Conservation (phyloP, 2,797 vertebrate genomes). For the Thamnophis elegans region DNA sequence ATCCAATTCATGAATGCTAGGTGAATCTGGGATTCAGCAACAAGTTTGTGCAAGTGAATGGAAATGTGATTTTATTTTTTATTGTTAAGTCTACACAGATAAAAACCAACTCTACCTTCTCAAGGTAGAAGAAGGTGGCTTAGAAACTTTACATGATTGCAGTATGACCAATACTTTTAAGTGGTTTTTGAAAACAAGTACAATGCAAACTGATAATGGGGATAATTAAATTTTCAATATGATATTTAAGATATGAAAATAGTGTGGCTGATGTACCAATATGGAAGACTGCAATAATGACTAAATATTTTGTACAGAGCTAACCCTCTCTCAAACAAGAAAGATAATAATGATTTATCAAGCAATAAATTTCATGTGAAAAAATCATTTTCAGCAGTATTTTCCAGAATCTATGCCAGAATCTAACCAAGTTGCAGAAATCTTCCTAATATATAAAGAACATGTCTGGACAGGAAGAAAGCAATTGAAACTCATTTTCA, state of each 20-base stretch:
- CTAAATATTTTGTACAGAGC: not conserved
- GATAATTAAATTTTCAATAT: not conserved
- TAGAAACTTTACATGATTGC: not conserved
- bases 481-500: not conserved
- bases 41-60: not conserved
- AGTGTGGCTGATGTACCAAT: not conserved
- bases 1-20: not conserved
- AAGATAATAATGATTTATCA: not conserved
- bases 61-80: not conserved
- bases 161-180: too few relatives aligned
- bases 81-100: not conserved
- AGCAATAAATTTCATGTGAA: not conserved
- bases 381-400: not conserved
- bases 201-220: too few relatives aligned
- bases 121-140: not conserved
- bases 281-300: not conserved
- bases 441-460: not conserved
- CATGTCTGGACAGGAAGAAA: not conserved
- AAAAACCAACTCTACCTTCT: not conserved
- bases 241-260: not conserved
- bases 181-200: not conserved
- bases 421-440: not conserved
- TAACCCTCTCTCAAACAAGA: not conserved
- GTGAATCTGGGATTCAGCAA: not conserved
- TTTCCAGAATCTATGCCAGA: not conserved